Conservation (phyloP, 2,113 vertebrate species). For the Dasypus novemcinctus region DNA sequence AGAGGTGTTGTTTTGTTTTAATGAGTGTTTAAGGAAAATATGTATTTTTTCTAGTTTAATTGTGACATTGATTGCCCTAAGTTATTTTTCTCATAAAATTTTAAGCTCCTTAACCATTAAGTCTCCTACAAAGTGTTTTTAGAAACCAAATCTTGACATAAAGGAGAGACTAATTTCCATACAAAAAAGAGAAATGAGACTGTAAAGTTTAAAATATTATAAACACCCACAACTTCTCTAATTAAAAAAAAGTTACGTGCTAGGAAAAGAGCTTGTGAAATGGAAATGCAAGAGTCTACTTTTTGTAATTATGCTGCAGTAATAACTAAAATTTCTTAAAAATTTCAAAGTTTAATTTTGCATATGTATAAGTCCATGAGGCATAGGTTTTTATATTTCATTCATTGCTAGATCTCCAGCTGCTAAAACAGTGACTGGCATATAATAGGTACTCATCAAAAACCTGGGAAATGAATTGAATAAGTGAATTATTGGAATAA, state of each 20-base stretch:
- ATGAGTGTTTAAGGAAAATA: not conserved
- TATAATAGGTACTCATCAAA: not conserved
- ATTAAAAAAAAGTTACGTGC: not conserved
- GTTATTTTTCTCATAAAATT: not conserved
- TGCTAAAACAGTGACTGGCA: not conserved
- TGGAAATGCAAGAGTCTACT: not conserved
- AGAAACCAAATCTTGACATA: not conserved
- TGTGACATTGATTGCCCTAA: slow-evolving; percentile 9
- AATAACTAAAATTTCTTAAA: slow-evolving; percentile 48
- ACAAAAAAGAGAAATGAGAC: slow-evolving; percentile 48
- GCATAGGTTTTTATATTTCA: not conserved
- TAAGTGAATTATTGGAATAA: not conserved
- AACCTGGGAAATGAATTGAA: not conserved
- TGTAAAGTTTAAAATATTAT: not conserved
- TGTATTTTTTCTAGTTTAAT: not conserved
- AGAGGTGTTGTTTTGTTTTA: slow-evolving; percentile 40
- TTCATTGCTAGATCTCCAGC: not conserved
- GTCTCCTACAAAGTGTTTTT: slow-evolving; percentile 19
- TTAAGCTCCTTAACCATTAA: slow-evolving; percentile 5
- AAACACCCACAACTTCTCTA: not conserved
- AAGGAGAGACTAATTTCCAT: slow-evolving; percentile 22
- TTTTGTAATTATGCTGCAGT: not conserved
- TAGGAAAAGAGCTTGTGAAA: slow-evolving; percentile 11
- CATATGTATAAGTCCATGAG: not conserved
- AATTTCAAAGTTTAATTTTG: not conserved